Evolutionary conservation across 2,888 invertebrate species (phyloP).

Genomic region (Drosophila neoperkinsi): DNA sequence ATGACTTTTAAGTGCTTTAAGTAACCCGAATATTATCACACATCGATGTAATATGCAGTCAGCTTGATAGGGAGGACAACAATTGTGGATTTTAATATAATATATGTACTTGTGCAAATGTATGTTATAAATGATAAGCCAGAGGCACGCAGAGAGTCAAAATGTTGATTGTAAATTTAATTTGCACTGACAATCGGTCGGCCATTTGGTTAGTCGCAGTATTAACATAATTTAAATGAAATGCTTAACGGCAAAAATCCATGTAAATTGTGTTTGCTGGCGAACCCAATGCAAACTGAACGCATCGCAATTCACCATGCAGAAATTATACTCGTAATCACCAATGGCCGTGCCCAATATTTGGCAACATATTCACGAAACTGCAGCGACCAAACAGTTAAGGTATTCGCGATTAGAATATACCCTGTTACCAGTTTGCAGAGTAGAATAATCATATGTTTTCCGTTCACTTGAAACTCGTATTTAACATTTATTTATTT

Average conservation of each 20-base stretch:
- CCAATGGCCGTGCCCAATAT: conserved; percentile 31
- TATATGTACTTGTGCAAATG: not conserved
- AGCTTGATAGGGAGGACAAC: conserved; percentile 18
- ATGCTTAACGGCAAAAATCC: conserved; percentile 52
- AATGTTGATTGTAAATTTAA: conserved; percentile 56
- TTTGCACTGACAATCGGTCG: conserved; percentile 52
- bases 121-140: conserved; percentile 32
- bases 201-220: conserved; percentile 29
- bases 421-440: conserved; percentile 3
- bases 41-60: conserved; percentile 4
- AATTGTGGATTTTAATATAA: conserved; percentile 13
- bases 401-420: not conserved
- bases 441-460: too few species aligned
- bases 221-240: conserved; percentile 71
- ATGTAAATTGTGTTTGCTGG: conserved; percentile 62
- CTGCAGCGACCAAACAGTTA: not conserved
- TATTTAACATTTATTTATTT: not conserved
- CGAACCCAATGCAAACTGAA: conserved; percentile 46
- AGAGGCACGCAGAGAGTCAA: conserved; percentile 1
- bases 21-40: not conserved
- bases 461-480: not conserved
- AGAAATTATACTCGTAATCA: conserved; percentile 43
- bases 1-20: not conserved
- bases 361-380: conserved; percentile 20
- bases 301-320: conserved; percentile 26